Base-by-base conservation (phyloP, 2,888 invertebrate species). In the Macrophya annulata region DNA sequence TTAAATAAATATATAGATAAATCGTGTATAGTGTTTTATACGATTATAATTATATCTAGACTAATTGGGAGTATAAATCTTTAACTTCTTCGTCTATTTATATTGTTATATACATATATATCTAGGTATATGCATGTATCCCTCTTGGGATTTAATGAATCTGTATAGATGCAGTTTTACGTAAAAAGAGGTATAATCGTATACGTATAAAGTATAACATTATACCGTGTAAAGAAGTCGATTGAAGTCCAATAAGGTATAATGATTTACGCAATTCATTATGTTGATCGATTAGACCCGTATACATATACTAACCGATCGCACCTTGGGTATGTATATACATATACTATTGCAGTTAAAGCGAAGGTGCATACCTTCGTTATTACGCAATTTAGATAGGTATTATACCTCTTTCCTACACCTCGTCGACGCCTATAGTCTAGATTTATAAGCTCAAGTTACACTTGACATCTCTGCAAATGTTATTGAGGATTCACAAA, bases 211-310 rank as follows among this genome's bases (percentile, higher is more conserved):
- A 48, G 48, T 17, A 12, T 10, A 25, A 21, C 25, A 2, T 0
- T 21, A 1, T 2, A 62, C 4, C 21, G 25, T 25, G 25, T 62
- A 12, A 21, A 25, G 12, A 62, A 62, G 25, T 62, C 12, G 62
- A 62, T 62, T 62, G 10, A 25, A 62, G 62, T 62, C 62, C 71
- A 17, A 72, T 72, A 37, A 72, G 37, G 37, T 37, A 40, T 72
- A 40, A 72, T 40, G n/a, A 2, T 72, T 72, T 43, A 31, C 71
- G 71, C 71, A 72, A 72, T 72, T 40, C 37, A 72, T 72, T 72
- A 37, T 72, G 9, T 40, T 72, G 10, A 72, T 72, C 71, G 71
- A 72, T 72, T 72, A 72, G n/a, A n/a, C 43, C 21, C 37, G 62
- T 62, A 62, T 62, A n/a, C n/a, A n/a, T n/a, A 1, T 48, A 25